These are phyloP conservation scores for Lates calcarifer DNA, from an alignment of 2,113 vertebrate genomes.

Conservation along the genomic window DNA sequence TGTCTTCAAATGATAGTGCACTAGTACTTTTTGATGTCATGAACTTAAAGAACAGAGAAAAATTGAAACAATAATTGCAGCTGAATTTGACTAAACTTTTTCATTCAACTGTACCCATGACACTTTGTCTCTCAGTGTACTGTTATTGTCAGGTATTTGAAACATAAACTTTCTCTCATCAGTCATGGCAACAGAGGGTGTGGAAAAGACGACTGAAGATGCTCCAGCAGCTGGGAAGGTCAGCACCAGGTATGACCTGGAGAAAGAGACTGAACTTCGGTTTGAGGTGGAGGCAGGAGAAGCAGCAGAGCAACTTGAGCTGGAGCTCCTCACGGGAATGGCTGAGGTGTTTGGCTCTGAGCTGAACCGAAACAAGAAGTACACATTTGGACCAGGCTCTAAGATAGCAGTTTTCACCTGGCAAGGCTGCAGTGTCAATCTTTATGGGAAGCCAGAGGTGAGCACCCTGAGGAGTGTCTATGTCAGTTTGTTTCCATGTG, in stretches of 20 bases:
- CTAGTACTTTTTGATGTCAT: too few species aligned
- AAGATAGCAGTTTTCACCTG: conserved; percentile 98
- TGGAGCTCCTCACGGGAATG: conserved; percentile 94
- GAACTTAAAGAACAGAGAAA: too few species aligned
- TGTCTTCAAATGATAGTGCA: too few species aligned
- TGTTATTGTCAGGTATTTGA: background rate
- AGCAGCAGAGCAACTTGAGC: conserved; percentile 85
- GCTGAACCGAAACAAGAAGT: conserved; percentile 96
- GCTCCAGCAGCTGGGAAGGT: conserved; percentile 66
- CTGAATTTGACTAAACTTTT: background rate
- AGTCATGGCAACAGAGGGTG: conserved; percentile 82
- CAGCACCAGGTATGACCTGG: conserved; percentile 92
- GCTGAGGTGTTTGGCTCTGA: conserved; percentile 97
- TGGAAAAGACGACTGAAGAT: conserved; percentile 85
- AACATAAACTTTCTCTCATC: background rate
- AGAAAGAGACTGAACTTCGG: conserved; percentile 96
- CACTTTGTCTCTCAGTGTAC: background rate
- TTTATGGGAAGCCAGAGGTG: conserved; percentile 94
- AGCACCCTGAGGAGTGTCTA: background rate
- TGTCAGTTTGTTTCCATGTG: background rate
- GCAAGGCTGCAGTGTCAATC: conserved; percentile 94
- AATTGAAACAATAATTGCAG: background rate
- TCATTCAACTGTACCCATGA: background rate
- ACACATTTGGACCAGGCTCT: conserved; percentile 93
- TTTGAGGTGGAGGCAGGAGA: conserved; percentile 95